Evolutionary conservation across 2,888 invertebrate genomes (phyloP), one percentile per base, ranked within the genome.

Genomic region (Cecidostiba fungosa): DNA sequence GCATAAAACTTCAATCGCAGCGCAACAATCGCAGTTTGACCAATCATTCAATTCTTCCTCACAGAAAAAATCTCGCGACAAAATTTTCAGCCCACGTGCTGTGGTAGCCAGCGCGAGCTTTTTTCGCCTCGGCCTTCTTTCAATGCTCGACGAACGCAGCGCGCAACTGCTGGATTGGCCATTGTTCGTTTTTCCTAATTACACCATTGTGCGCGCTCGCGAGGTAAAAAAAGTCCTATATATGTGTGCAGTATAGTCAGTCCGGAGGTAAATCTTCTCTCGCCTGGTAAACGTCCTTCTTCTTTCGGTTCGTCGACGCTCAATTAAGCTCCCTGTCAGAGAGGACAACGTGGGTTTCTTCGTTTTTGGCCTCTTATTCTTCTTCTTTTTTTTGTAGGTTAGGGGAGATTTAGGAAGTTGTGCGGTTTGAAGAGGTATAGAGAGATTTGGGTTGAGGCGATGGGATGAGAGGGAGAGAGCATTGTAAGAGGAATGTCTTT

Each of bases 121-220:
- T 69, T 78, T 29, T 47, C n/a, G 12, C 59, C 14, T 29, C 29
- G 14, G 12, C 6, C 39, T n/a, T n/a, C 62, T 66, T 70, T 79
- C 72, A 23, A 19, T 50, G 72, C 59, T 54, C 32, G 32, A 72
- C 54, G 70, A 26, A 72, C 74, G 32, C 47, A 29, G 59, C n/a
- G 59, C n/a, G 80, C 26, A 29, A n/a, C 69, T 29, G 19, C 79
- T 59, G 77, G 54, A 82, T 79, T 76, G 80, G 54, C 85, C 87
- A 87, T 89, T 88, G 88, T 88, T 87, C 85, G 85, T 86, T 88
- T 86, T 87, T 88, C 81, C 89, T 89, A 89, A 90, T 90, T 88
- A 88, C 85, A 83, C 85, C 88, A 88, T 90, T 89, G 89, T 89
- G 77, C 54, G 74, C 72, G 82, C 54, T 43, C 43, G 19, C 54